Evolutionary conservation across 2,797 vertebrate species (phyloP), one percentile per base, ranked within the genome.

Genomic region (Lithobates pipiens): DNA sequence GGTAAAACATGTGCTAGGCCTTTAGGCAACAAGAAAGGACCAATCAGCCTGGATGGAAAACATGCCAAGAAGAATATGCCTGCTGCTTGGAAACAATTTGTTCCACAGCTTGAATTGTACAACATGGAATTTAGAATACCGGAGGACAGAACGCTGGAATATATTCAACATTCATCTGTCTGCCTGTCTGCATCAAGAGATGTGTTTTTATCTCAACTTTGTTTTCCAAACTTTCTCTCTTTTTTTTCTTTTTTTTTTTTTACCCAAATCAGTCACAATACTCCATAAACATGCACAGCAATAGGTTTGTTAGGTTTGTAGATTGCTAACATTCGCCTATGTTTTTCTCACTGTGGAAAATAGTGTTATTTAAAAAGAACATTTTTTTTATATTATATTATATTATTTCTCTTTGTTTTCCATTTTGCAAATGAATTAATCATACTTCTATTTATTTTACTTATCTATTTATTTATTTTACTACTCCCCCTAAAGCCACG

Each of bases 81-180:
- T 67, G 57, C 39, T 79, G 82, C 46, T 83, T 44, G 54, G 70
- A 67, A 77, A 54, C 73, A 83, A 83, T 76, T 76, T 83, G 74
- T 76, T 83, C 70, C 70, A 29, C 69, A 79, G 76, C 70, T 50
- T 63, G 36, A 85, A 65, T 74, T 74, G 36, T 82, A 74, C 78
- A 44, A 69, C 25, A 44, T 74, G 67, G 32, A 50, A 74, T 85
- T 57, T 44, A 50, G 44, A 79, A 67, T 27, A 69, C 76, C 76
- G 67, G 76, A 85, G 76, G 83, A 85, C n/a, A 72, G 36, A 77
- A 36, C 18, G 34, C 36, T 79, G 69, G 69, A 67, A 63, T 73
- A 23, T 68, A 44, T 72, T 85, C 69, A 79, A 21, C 82, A 70
- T 57, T 77, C 67, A 84, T 76, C 65, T 54, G 36, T 39, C 74